These are phyloP conservation scores for Drosophila grimshawi DNA, from an alignment of 1,140 invertebrate genomes.

Conservation along the genomic window DNA sequence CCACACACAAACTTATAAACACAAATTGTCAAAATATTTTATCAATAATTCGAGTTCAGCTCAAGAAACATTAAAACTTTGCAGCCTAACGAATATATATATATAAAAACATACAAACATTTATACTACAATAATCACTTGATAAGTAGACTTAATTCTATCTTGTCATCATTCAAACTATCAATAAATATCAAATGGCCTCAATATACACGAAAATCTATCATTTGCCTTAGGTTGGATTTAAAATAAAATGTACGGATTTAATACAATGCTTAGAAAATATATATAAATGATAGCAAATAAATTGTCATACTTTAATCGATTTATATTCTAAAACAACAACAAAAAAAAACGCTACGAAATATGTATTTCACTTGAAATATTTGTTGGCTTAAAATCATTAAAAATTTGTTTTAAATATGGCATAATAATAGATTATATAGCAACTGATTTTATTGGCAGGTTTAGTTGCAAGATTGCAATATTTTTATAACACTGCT, in stretches of 20 bases:
- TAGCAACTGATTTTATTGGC: no score
- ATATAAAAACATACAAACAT: no score
- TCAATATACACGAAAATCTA: not conserved
- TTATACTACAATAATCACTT: no score
- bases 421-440: no score
- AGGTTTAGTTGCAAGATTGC: no score
- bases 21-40: slow-evolving; percentile 14
- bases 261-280: not conserved
- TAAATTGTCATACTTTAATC: not conserved
- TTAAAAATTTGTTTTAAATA: no score
- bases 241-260: not conserved
- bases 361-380: not conserved
- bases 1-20: not conserved
- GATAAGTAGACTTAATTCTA: no score
- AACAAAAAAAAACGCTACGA: not conserved
- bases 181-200: no score
- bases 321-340: no score
- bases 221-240: not conserved
- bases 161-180: no score
- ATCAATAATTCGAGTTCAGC: slow-evolving; percentile 24
- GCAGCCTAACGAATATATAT: not conserved
- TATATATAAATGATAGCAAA: not conserved
- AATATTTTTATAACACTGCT: no score
- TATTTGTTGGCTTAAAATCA: not conserved
- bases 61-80: slow-evolving; percentile 21